Evolutionary conservation across 2,797 vertebrate species (phyloP).

Genomic region (Platyrinchus mystaceus): DNA sequence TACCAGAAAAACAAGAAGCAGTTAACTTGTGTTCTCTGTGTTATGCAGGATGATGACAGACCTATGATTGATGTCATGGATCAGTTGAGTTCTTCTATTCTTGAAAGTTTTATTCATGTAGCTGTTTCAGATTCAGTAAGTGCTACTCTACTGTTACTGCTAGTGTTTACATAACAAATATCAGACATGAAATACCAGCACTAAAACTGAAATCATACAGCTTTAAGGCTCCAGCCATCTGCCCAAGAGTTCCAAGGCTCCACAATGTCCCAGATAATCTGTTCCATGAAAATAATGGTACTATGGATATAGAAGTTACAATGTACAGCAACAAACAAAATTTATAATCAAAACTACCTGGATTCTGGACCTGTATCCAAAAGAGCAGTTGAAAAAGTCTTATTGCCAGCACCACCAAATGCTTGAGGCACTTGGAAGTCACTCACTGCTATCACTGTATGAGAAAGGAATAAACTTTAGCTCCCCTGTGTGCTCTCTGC

Average conservation of each 20-base stretch:
- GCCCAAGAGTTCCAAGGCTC: neutral
- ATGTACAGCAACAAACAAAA: neutral
- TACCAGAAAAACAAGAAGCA: neutral
- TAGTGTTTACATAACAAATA: conserved; percentile 3
- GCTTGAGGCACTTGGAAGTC: neutral
- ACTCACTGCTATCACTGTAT: neutral
- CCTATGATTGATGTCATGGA: conserved; percentile 99
- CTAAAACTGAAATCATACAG: neutral
- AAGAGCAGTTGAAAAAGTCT: neutral
- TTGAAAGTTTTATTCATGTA: conserved; percentile 97
- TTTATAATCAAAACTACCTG: neutral
- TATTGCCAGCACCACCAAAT: neutral
- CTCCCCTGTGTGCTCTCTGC: neutral
- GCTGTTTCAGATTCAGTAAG: conserved; percentile 95
- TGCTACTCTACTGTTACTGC: conserved; percentile 9
- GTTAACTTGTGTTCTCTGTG: conserved; percentile 1
- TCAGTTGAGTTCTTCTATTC: conserved; percentile 93
- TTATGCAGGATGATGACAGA: conserved; percentile 92
- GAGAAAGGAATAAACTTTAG: neutral
- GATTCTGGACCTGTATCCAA: neutral
- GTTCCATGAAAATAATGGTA: neutral
- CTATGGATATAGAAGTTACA: neutral
- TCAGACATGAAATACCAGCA: neutral
- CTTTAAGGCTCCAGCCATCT: neutral
- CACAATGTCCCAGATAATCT: neutral